Conservation (phyloP, 2,888 invertebrate species). For the Phortica okadai region DNA sequence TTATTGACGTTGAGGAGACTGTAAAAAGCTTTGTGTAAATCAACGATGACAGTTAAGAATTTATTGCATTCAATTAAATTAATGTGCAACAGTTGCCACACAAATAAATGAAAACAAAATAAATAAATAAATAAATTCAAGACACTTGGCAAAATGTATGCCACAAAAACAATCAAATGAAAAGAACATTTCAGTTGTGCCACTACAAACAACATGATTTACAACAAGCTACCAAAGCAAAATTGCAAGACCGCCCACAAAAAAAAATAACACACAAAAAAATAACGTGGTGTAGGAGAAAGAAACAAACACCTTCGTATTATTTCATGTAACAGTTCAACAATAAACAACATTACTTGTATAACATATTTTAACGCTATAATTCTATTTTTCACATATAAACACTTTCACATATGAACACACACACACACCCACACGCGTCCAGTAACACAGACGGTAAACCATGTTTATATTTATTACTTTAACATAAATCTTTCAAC, state of each 20-base stretch:
- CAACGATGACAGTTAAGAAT: background rate
- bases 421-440: conserved; percentile 53
- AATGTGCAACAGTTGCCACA: conserved; percentile 22
- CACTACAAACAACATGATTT: conserved; percentile 7
- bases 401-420: conserved; percentile 40
- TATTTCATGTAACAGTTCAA: background rate
- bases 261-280: conserved; percentile 3
- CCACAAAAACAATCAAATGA: background rate
- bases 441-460: conserved; percentile 58
- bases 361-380: conserved; percentile 19
- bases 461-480: conserved; percentile 70
- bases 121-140: background rate
- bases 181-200: too few relatives aligned
- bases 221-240: background rate
- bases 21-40: too few relatives aligned
- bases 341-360: background rate
- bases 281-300: background rate
- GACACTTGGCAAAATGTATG: conserved; percentile 1
- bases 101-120: conserved; percentile 1
- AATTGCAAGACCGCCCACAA: background rate
- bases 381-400: conserved; percentile 63
- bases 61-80: conserved; percentile 16
- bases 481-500: conserved; percentile 70
- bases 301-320: background rate
- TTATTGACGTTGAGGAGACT: background rate